Conservation (phyloP, 2,888 invertebrate genomes). For the Hoplodrina blanda region DNA sequence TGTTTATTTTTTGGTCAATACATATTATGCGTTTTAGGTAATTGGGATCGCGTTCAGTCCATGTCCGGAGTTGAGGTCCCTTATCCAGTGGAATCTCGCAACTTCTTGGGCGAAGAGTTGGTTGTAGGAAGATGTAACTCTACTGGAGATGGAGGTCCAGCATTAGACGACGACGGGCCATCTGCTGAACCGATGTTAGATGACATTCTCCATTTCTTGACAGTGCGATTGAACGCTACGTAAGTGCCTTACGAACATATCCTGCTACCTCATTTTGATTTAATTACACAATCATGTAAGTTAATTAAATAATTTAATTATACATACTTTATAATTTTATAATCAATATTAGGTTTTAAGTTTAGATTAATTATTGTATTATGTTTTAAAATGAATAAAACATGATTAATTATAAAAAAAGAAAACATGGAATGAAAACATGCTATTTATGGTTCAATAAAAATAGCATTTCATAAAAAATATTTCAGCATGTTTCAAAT, state of each 20-base stretch:
- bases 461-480: neutral
- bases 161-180: conserved; percentile 84
- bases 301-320: too few species aligned
- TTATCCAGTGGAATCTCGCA: conserved; percentile 83
- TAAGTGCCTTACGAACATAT: conserved; percentile 64
- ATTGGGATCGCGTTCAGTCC: conserved; percentile 76
- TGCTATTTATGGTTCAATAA: neutral
- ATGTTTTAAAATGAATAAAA: too few species aligned
- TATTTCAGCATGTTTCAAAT: too few species aligned
- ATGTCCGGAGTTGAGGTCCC: conserved; percentile 80
- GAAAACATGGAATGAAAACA: too few species aligned
- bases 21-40: conserved; percentile 68
- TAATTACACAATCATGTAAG: too few species aligned
- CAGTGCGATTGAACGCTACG: conserved; percentile 85
- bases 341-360: too few species aligned
- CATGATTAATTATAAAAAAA: too few species aligned
- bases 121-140: conserved; percentile 88
- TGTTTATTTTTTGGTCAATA: neutral
- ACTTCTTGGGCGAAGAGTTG: conserved; percentile 81
- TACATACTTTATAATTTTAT: too few species aligned
- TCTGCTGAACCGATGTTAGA: conserved; percentile 86
- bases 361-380: too few species aligned
- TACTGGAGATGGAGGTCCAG: conserved; percentile 75
- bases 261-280: neutral
- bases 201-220: conserved; percentile 86